phyloP scores from a whole-genome alignment of 2,797 vertebrate species.

The Antennarius maculatus region DNA sequence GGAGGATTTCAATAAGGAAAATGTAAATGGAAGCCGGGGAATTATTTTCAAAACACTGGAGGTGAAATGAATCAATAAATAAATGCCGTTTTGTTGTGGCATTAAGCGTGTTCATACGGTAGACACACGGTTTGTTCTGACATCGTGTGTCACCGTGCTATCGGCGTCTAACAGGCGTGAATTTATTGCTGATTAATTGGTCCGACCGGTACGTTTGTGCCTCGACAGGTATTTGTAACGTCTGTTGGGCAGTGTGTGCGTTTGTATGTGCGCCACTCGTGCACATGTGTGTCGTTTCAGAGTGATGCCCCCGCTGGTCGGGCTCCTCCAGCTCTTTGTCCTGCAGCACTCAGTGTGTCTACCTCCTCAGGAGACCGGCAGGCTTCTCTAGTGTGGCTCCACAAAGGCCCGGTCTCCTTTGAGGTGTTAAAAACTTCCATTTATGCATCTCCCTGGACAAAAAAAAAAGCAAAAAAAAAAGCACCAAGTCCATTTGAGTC shows the following conservation, averaged over 20 bases:
- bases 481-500: slow-evolving; percentile 83
- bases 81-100: slow-evolving; percentile 49
- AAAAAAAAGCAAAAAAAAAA: slow-evolving; percentile 73
- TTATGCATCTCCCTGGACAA: slow-evolving; percentile 87
- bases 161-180: slow-evolving; percentile 5
- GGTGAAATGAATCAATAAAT: slow-evolving; percentile 78
- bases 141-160: slow-evolving; percentile 4
- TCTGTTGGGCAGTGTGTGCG: slow-evolving; percentile 50
- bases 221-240: slow-evolving; percentile 24
- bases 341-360: slow-evolving; percentile 85
- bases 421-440: slow-evolving; percentile 90
- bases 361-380: slow-evolving; percentile 84
- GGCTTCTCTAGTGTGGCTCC: slow-evolving; percentile 83
- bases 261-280: slow-evolving; percentile 45
- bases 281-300: slow-evolving; percentile 61
- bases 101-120: slow-evolving; percentile 62
- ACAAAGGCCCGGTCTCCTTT: slow-evolving; percentile 86
- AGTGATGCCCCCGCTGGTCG: slow-evolving; percentile 82
- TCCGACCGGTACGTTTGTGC: slow-evolving; percentile 23
- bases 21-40: slow-evolving; percentile 77
- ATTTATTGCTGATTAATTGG: slow-evolving; percentile 31
- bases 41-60: slow-evolving; percentile 78
- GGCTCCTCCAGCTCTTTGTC: slow-evolving; percentile 83
- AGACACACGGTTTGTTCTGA: not conserved
- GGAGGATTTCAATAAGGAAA: slow-evolving; percentile 77